Base-by-base conservation (phyloP, 2,797 vertebrate genomes). In the Nyctibius grandis region DNA sequence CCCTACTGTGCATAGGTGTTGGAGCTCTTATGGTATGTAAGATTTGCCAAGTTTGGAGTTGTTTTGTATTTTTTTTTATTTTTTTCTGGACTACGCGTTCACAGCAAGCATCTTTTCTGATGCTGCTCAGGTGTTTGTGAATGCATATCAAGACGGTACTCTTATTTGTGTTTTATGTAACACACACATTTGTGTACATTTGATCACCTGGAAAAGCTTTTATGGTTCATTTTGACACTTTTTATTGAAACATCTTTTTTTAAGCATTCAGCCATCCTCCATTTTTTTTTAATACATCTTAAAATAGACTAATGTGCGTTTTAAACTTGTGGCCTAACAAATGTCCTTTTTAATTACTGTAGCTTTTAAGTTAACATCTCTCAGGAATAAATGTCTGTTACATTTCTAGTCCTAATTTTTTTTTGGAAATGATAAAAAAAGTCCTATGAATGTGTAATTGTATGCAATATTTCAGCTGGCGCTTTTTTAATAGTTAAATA, bases 1-100 rank as follows among this genome's bases (percentile, higher is more conserved):
- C 96, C 97, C 96, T 74, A 97, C 96, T 96, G 97, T 97, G 96
- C 95, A 97, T 97, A 97, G 96, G 97, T 97, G 95, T 96, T 97
- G 96, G 97, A 97, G 94, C 97, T 97, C 97, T 95, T 97, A 97
- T 69, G 97, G 97, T 97, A 97, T 97, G 97, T 97, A 97, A 97
- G 97, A 95, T 84, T 92, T 90, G 74, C 74, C 96, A 90, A 95
- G 82, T 96, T 97, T 91, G 95, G 95, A 96, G 95, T 96, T 94
- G 51, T 92, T 95, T 78, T 86, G 44, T 91, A 63, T 87, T 95
- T 86, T 95, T 94, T 51, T 88, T 9, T 11, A 42, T n/a, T 78
- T 72, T 80, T 85, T 78, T 29, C 34, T 82, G 59, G 53, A 68
- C 69, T 96, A 95, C 96, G 80, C 69, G 92, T 92, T 96, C 74